Conservation (phyloP, 2,113 vertebrate genomes). For the Sturnira hondurensis region DNA sequence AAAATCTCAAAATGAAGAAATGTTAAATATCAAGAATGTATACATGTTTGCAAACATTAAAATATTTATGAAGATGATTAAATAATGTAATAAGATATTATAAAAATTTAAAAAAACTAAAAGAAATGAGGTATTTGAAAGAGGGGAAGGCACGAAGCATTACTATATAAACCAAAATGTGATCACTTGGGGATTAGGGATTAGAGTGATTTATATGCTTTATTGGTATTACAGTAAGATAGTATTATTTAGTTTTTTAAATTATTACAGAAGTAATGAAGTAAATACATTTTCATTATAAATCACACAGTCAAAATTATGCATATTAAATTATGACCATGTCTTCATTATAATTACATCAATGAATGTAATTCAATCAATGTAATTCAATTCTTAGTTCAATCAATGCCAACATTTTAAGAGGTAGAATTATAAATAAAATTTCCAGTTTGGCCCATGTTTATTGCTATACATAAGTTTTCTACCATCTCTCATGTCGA, state of each 20-base stretch:
- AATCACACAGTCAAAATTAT: not conserved
- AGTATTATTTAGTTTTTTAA: not conserved
- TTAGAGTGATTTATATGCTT: not conserved
- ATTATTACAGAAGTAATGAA: not conserved
- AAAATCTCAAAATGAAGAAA: conserved; percentile 1
- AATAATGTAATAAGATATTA: not conserved
- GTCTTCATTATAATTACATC: not conserved
- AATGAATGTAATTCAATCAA: no score
- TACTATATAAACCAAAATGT: not conserved
- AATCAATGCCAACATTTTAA: not conserved
- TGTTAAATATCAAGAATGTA: not conserved
- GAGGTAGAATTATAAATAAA: not conserved
- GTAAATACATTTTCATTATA: not conserved
- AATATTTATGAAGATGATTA: not conserved
- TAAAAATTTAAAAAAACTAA: not conserved
- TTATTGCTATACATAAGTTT: not conserved
- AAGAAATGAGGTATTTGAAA: not conserved
- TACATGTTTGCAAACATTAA: not conserved
- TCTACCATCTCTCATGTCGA: not conserved
- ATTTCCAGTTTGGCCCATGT: not conserved
- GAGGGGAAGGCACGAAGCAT: not conserved
- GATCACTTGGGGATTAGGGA: not conserved
- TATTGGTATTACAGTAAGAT: not conserved
- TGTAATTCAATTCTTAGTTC: not conserved
- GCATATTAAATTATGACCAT: not conserved